Evolutionary conservation across 1,140 invertebrate genomes (phyloP), one percentile per base, ranked within the genome.

Genomic region (Neodiprion virginianus): DNA sequence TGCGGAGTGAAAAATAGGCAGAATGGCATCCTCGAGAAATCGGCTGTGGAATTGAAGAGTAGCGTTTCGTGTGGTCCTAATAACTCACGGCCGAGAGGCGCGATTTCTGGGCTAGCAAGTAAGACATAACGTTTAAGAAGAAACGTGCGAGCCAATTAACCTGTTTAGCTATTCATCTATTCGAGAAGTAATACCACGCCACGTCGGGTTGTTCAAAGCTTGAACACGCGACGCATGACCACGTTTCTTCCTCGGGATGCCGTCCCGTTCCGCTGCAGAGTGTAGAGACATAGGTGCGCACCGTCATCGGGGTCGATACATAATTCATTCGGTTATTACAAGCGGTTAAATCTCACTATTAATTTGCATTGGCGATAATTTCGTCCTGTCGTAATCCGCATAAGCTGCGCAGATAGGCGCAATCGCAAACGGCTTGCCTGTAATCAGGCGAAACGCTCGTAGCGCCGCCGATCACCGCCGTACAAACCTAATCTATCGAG

Each of bases 111-210:
- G 3, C 53, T 12, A 21, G n/a, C 11, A 61, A 61, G 53, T 61
- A n/a, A 61, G 53, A 61, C n/a, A 61, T n/a, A 61, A n/a, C n/a
- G 53, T 61, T 61, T 61, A n/a, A 61, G 53, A 61, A 61, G 53
- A 61, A 61, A 8, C 11, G 53, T 17, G 53, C n/a, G 53, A 17
- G 53, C 53, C 53, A 61, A 61, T 61, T 61, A 61, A 61, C 53
- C 53, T 61, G 11, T 61, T 61, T 61, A 61, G 53, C 53, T 61
- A 61, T 61, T 61, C 53, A 61, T 61, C 53, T 61, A 61, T 61
- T 61, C 53, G 11, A 8, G 11, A 0, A 14, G 11, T 61, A 17
- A 61, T 61, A 14, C 53, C 53, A 61, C n/a, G 53, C n/a, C 53
- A 17, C 11, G 53, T 61, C 11, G 53, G 11, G 11, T 8, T 17